phyloP scores from a whole-genome alignment of 2,888 invertebrate species.

The Dolomedes plantarius region DNA sequence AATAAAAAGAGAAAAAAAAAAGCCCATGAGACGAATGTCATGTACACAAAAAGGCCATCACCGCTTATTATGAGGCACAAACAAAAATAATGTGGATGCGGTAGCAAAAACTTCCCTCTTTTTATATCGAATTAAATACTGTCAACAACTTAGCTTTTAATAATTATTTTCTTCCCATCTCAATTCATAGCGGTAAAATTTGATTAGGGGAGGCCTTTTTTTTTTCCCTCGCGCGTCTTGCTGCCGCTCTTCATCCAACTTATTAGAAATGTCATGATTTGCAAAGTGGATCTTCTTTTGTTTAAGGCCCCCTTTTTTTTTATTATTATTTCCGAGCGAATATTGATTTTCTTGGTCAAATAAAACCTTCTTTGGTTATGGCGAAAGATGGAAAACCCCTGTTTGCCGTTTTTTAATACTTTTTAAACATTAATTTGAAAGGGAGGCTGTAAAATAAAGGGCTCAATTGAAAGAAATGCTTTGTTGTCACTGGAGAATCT shows the following conservation, averaged over 20 bases:
- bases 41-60: slow-evolving; percentile 10
- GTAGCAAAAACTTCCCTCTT: slow-evolving; percentile 1
- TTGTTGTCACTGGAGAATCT: not conserved
- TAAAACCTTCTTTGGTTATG: slow-evolving; percentile 13
- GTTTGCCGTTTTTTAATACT: slow-evolving; percentile 15
- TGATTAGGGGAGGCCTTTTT: slow-evolving; percentile 25
- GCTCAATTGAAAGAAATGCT: slow-evolving; percentile 9
- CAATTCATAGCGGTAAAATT: slow-evolving; percentile 26
- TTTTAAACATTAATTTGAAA: slow-evolving; percentile 18
- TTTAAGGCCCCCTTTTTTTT: not conserved
- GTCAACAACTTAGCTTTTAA: slow-evolving; percentile 42
- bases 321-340: slow-evolving; percentile 15
- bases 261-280: slow-evolving; percentile 34
- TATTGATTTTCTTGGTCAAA: slow-evolving; percentile 32
- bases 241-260: not conserved
- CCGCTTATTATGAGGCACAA: slow-evolving; percentile 2
- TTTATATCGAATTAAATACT: slow-evolving; percentile 27
- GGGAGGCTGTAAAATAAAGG: slow-evolving; percentile 4
- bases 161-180: slow-evolving; percentile 41
- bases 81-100: not conserved
- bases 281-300: not conserved
- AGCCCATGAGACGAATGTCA: not conserved
- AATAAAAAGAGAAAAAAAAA: not conserved
- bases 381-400: not conserved
- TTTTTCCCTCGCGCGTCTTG: not conserved